Conservation (phyloP, 2,888 invertebrate species). For the Ferrisia virgata region DNA sequence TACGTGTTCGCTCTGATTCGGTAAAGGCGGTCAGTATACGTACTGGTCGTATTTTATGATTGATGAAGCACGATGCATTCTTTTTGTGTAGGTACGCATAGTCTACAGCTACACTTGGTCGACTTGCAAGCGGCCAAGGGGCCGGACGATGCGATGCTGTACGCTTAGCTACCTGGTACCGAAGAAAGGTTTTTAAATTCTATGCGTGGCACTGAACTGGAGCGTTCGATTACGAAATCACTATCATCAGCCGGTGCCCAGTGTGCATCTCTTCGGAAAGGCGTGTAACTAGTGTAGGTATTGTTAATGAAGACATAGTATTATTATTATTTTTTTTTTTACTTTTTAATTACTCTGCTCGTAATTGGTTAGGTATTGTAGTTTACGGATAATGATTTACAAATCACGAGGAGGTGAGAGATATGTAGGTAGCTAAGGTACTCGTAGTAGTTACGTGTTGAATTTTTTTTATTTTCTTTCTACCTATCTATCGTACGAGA, state of each 20-base stretch:
- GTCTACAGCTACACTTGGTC: background rate
- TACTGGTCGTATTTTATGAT: conserved; percentile 30
- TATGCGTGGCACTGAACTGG: no score
- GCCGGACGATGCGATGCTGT: background rate
- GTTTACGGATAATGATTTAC: conserved; percentile 7
- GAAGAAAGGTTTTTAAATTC: background rate
- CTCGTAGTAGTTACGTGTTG: no score
- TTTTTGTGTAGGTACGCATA: no score
- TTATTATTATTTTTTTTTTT: no score
- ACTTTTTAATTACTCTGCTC: background rate
- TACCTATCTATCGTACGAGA: no score
- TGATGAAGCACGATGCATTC: conserved; percentile 19
- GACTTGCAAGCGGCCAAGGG: background rate
- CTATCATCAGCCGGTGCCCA: background rate
- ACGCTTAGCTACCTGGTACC: no score
- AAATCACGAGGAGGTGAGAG: background rate
- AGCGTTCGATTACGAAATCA: background rate
- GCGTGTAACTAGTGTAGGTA: background rate
- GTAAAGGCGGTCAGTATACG: conserved; percentile 17
- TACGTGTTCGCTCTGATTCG: conserved; percentile 26
- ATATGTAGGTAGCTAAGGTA: no score
- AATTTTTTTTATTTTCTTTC: background rate
- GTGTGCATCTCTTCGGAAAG: background rate
- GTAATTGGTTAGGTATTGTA: conserved; percentile 16
- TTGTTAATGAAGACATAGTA: background rate